Evolutionary conservation across 2,888 invertebrate species (phyloP), one percentile per base, ranked within the genome.

Genomic region (Cheilosia impressa): DNA sequence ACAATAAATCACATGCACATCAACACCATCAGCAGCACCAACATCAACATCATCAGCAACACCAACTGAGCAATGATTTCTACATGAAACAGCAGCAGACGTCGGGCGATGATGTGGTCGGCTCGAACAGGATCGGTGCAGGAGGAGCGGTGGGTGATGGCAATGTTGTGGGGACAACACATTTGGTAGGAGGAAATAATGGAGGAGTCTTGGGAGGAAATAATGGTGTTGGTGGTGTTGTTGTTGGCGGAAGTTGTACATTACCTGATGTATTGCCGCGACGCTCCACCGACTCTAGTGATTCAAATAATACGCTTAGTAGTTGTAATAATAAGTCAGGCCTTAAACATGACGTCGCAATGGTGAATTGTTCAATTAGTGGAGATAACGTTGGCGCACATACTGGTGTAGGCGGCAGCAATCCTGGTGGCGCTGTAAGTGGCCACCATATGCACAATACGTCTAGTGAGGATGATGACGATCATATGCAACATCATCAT

Each of bases 301-400:
- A 89, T 88, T 89, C 88, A 88, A 89, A 88, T 87, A 88, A 89
- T 89, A 89, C 89, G 89, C 89, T 89, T 89, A 89, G 88, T 89
- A 90, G 88, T 89, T 88, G 87, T 87, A 88, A 88, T 80, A 75
- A 87, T 85, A 89, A 89, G 87, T 88, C 90, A 89, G 89, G 90
- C 88, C 89, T 90, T 88, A 90, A 90, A 88, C 91, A 90, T 88
- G 91, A 92, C 89, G 91, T 91, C 72, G 88, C 91, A 88, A 91
- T 92, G 91, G 90, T 89, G 87, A 90, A 91, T 88, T 91, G 91
- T 92, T 91, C 92, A 90, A 91, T 92, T 89, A 90, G 90, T 83
- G 90, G 89, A 68, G 72, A 72, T 62, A 38, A 19, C 57, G 78
- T 77, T 50, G 68, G 73, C 52, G 57, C 62, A 15, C 72, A 72